Percentiles rank a stretch among this genome's conserved stretches.
Conservation (phyloP, 1,140 invertebrate species). For the Epicauta chinensis region DNA sequence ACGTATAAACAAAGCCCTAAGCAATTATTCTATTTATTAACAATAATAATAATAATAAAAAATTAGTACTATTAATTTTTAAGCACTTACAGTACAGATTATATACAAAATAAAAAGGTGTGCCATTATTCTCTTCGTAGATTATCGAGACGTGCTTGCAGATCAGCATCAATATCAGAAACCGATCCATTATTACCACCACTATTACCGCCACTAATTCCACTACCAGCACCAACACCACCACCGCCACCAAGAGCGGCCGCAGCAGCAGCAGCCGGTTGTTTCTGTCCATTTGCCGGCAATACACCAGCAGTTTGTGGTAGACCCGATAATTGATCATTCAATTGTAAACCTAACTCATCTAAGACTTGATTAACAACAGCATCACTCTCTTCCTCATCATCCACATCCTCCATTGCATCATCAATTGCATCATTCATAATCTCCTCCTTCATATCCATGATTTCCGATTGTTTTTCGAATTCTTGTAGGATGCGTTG, state of each 20-base stretch:
- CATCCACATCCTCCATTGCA: slow-evolving; percentile 96
- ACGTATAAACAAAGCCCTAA: no score
- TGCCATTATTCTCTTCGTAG: slow-evolving; percentile 73
- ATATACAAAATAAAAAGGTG: slow-evolving; percentile 2
- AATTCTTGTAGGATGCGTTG: slow-evolving; percentile 99
- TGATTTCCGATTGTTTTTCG: slow-evolving; percentile 99
- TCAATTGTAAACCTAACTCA: slow-evolving; percentile 92
- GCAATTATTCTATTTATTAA: no score
- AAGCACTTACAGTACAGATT: no score
- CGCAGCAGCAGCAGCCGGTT: slow-evolving; percentile 50
- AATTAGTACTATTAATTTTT: no score
- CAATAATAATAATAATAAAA: no score
- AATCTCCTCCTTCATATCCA: slow-evolving; percentile 99
- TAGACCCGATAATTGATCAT: slow-evolving; percentile 78
- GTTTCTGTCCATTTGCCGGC: slow-evolving; percentile 45
- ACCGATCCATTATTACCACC: slow-evolving; percentile 48
- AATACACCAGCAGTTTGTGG: slow-evolving; percentile 66
- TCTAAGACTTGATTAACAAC: slow-evolving; percentile 91
- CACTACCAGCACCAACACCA: slow-evolving; percentile 42
- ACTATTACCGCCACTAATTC: slow-evolving; percentile 45
- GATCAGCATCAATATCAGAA: slow-evolving; percentile 87
- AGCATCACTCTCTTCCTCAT: slow-evolving; percentile 97
- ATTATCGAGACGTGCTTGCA: slow-evolving; percentile 92
- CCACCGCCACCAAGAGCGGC: slow-evolving; percentile 49
- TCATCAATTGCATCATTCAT: slow-evolving; percentile 99